phyloP scores from a whole-genome alignment of 2,888 invertebrate genomes.

The Rutpela maculata region DNA sequence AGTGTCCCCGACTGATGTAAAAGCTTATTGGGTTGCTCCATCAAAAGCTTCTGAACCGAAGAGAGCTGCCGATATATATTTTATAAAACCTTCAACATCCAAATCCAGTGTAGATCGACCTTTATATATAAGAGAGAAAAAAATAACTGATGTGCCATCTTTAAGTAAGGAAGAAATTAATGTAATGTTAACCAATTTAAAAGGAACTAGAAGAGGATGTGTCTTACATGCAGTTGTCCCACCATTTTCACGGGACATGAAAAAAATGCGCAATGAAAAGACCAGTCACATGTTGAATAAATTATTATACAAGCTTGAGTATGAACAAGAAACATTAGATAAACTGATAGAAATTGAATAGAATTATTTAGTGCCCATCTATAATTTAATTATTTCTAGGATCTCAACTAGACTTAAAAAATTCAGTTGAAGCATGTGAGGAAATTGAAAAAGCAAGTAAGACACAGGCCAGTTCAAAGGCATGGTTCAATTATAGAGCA shows the following conservation, averaged over 20 bases:
- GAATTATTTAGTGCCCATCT: not conserved
- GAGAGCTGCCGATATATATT: not conserved
- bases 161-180: constrained; percentile 8
- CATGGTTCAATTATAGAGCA: constrained; percentile 14
- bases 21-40: not conserved
- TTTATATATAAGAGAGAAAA: not conserved
- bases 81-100: not conserved
- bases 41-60: not conserved
- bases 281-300: not conserved
- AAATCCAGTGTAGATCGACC: not conserved
- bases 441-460: constrained; percentile 11
- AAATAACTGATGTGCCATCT: not conserved
- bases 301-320: constrained; percentile 9
- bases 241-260: not conserved
- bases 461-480: constrained; percentile 19
- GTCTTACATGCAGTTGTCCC: not conserved
- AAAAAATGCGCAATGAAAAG: not conserved
- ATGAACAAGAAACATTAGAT: constrained; percentile 19
- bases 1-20: not conserved
- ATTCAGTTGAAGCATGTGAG: constrained; percentile 7
- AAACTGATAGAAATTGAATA: constrained; percentile 33
- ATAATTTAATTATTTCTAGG: constrained; percentile 14
- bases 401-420: constrained; percentile 26
- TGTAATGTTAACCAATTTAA: not conserved
- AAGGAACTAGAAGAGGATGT: constrained; percentile 3